phyloP scores from a whole-genome alignment of 2,888 invertebrate species.

The Strigamia maritima region DNA sequence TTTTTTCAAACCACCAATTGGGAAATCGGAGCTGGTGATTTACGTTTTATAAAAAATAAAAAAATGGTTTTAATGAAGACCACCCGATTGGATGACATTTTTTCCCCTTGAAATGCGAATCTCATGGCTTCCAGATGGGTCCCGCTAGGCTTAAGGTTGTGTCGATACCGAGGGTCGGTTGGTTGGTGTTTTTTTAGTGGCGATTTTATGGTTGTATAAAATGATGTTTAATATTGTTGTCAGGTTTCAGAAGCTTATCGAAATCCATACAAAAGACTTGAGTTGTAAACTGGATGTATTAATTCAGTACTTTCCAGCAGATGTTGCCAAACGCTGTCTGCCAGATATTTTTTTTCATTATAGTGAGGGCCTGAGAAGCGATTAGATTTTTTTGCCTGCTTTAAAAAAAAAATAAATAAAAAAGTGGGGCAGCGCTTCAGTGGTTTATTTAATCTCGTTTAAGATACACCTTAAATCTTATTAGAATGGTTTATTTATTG shows the following conservation, averaged over 20 bases:
- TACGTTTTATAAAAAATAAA: too few relatives aligned
- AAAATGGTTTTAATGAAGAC: conserved; percentile 9
- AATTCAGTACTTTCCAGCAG: background rate
- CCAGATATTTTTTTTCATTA: background rate
- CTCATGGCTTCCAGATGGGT: background rate
- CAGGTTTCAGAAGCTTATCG: background rate
- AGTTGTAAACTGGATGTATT: conserved; percentile 17
- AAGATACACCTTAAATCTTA: conserved; percentile 9
- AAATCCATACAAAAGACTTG: background rate
- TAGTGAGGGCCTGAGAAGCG: background rate
- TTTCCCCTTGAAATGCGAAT: background rate
- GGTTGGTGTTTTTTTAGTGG: background rate
- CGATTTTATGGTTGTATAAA: conserved; percentile 23
- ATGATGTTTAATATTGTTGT: background rate
- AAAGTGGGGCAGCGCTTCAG: background rate
- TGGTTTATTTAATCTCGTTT: conserved; percentile 25
- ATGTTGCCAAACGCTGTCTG: conserved; percentile 14
- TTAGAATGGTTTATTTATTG: background rate
- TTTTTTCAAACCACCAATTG: background rate
- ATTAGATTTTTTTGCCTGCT: background rate
- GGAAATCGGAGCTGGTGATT: background rate
- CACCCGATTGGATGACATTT: background rate
- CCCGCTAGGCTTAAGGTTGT: background rate
- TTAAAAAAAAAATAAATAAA: background rate
- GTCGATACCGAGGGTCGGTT: background rate